Base-by-base conservation (phyloP, 2,113 vertebrate genomes). In the Agapornis roseicollis region DNA sequence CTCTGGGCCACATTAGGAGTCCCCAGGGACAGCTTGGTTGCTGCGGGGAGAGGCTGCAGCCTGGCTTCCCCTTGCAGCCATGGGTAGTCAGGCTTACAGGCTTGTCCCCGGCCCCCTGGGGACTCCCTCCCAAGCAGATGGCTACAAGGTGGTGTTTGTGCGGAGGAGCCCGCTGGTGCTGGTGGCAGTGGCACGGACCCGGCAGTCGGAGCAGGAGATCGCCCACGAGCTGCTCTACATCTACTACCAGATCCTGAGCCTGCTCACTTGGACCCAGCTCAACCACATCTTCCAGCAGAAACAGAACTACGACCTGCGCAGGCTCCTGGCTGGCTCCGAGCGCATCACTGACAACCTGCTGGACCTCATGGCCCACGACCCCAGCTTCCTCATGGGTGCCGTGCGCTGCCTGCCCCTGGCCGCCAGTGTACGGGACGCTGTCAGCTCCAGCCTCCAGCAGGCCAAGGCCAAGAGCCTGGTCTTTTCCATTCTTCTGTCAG, bases 191-290 rank as follows among this genome's bases (percentile, higher is more conserved):
- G 99, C 99, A 2, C 98, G 98, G 25, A 99, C 98, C 11, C 98
- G 82, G 74, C 99, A 99, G 96, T 99, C 99, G 0, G 99, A 99
- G 74, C 98, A 99, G 86, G 99, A 99, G 96, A 98, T 99, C 17
- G 98, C 98, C 19, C 98, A 99, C 3, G 99, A 99, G 97, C 98
- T 99, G 82, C 99, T 99, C 49, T 99, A 99, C 96, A 99, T 99
- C 97, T 99, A 99, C 98, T 99, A 99, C 96, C 99, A 99, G 97
- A 99, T 99, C 49, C 98, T 99, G 88, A 99, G 99, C 96, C 98
- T 99, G 80, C 98, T 99, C 6, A 99, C 99, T 1, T 98, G 98
- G 84, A 98, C 99, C 4, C 99, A 99, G 97, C 99, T 99, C 95
- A 99, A 99, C 97, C 98, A 99, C 96, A 98, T 99, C 96, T 99